Evolutionary conservation across 2,888 invertebrate genomes (phyloP).

Genomic region (Ophion ventricosus): DNA sequence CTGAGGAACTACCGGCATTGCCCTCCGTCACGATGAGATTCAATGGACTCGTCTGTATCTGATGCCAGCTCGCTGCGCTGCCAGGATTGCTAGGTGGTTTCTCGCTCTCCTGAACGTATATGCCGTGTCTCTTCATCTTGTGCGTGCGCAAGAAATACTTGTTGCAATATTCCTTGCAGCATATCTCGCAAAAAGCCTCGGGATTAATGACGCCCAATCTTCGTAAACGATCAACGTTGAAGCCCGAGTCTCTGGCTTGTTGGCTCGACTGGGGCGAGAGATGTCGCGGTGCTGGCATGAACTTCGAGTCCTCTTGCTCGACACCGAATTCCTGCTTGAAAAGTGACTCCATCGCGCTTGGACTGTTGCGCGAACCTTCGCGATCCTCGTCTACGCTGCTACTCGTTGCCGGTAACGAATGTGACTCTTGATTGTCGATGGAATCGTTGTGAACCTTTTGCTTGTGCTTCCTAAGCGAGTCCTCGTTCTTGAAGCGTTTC

Average conservation of each 20-base stretch:
- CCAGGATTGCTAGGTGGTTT: constrained; percentile 82
- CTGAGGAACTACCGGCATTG: constrained; percentile 81
- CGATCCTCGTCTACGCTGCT: constrained; percentile 74
- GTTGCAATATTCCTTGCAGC: constrained; percentile 96
- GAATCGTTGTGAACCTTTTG: constrained; percentile 87
- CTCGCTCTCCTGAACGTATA: constrained; percentile 87
- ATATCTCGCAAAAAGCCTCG: constrained; percentile 96
- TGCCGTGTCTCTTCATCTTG: constrained; percentile 96
- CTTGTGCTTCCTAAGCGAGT: constrained; percentile 89
- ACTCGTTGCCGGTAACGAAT: constrained; percentile 65
- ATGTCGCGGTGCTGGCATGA: constrained; percentile 74
- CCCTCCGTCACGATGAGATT: constrained; percentile 90
- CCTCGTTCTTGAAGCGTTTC: constrained; percentile 90
- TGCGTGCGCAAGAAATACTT: constrained; percentile 96
- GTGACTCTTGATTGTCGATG: constrained; percentile 70
- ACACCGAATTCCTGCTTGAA: constrained; percentile 80
- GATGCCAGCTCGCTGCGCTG: constrained; percentile 80
- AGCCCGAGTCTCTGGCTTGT: constrained; percentile 88
- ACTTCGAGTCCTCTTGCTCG: constrained; percentile 79
- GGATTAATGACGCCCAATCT: constrained; percentile 92
- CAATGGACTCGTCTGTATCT: constrained; percentile 90
- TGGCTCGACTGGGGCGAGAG: constrained; percentile 83
- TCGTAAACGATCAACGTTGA: constrained; percentile 89
- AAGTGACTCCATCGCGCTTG: constrained; percentile 78
- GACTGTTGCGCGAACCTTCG: constrained; percentile 75